Base-by-base conservation (phyloP, 1,140 invertebrate genomes). In the Tetramorium parvispinum region DNA sequence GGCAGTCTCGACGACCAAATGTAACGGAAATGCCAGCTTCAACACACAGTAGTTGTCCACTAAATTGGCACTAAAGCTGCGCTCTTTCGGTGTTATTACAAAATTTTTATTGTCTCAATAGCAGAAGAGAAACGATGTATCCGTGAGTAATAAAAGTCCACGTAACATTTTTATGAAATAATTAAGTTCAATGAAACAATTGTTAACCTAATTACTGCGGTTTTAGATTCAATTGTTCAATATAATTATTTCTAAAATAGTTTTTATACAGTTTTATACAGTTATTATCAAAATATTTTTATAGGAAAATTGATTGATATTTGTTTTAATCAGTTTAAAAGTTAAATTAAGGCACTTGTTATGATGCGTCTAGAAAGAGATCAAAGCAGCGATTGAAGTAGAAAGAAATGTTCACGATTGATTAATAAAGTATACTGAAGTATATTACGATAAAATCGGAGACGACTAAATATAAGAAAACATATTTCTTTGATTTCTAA, bases 401-500 rank as follows among this genome's bases (percentile, higher is more conserved):
- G 13, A 59, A 73, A 43, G 51, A 73, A 57, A 59, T 73, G 18
- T 32, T 71, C n/a, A 43, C 24, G 18, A 73, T 82, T 82, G 79
- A 82, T 71, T 82, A 82, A 82, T 73, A 49, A 66, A 55, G 21
- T 43, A 59, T 49, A 73, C 8, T 73, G 5, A 24, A 65, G 63
- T 70, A 27, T 55, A 81, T 75, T 49, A 75, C 13, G 43, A 49
- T 49, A 59, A 82, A 73, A 46, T 82, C 55, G 55, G 27, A 73
- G 40, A 83, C 53, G 68, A 37, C 68, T 27, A 73, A 83, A 59
- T 73, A n/a, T 83, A 61, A 75, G 79, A 46, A 46, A 83, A 61
- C 79, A 83, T 83, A 75, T 61, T 83, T 83, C 68, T 75, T 59
- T 73, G 68, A 73, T 27, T 75, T 63, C 24, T 71, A 57, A 53